Evolutionary conservation across 2,113 vertebrate species (phyloP).

Genomic region (Oreochromis aureus): DNA sequence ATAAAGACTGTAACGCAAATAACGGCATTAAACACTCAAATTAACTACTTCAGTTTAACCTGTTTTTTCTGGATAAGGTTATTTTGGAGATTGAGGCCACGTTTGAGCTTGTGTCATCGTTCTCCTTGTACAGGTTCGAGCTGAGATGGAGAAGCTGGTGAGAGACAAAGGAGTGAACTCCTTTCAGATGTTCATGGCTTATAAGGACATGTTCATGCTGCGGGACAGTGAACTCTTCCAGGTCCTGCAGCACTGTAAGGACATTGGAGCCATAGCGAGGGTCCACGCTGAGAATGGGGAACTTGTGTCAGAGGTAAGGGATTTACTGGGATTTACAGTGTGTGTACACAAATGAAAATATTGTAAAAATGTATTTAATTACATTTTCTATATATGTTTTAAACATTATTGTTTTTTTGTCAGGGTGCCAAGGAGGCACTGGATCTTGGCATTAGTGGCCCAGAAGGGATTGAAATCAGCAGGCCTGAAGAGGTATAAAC

Average conservation of each 20-base stretch:
- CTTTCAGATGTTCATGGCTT: constrained; percentile 98
- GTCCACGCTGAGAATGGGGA: constrained; percentile 96
- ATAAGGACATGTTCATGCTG: constrained; percentile 95
- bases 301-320: constrained; percentile 89
- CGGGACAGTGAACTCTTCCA: constrained; percentile 94
- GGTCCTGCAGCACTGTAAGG: constrained; percentile 86
- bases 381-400: accelerated
- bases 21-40: accelerated
- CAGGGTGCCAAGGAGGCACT: constrained; percentile 91
- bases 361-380: not conserved
- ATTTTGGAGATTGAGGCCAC: not conserved
- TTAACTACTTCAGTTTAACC: not conserved
- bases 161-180: constrained; percentile 94
- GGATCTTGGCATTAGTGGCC: constrained; percentile 92
- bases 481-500: constrained; percentile 87
- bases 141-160: constrained; percentile 93
- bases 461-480: constrained; percentile 96
- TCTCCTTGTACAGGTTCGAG: constrained; percentile 77
- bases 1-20: not conserved
- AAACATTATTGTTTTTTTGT: not conserved
- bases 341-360: not conserved
- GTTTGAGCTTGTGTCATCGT: not conserved
- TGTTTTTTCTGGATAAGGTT: not conserved
- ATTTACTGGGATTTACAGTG: not conserved
- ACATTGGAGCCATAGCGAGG: constrained; percentile 86